Base-by-base conservation (phyloP, 2,888 invertebrate genomes). In the Scaptodrosophila latifasciaeformis region DNA sequence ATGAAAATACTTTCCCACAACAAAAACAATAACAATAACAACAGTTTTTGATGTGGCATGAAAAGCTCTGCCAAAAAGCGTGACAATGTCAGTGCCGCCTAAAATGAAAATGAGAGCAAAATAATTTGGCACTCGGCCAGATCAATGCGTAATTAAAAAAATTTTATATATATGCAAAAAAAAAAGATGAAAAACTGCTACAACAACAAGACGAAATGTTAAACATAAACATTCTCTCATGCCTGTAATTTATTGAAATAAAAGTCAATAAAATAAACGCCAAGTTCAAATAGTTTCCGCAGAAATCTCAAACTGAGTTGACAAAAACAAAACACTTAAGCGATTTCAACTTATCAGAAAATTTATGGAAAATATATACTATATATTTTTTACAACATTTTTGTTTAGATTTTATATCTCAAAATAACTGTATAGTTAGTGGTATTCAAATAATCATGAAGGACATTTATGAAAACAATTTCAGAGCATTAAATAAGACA, bases 51-150 rank as follows among this genome's bases (percentile, higher is more conserved):
- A n/a, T n/a, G n/a, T n/a, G n/a, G n/a, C n/a, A n/a, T n/a, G 24
- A 24, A 24, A 24, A 24, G 7, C 24, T 24, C 17, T 37, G 37
- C 37, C 37, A 18, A 18, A 37, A 52, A 48, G 59, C 61, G 75
- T 71, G 79, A 68, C 72, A 72, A 72, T 72, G 72, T 72, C 72
- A 72, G 59, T 63, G 79, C 79, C 71, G n/a, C n/a, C 40, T 4
- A 75, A 50, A 59, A 56, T 59, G 64, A 74, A 78, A 77, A 70
- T 66, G 67, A 72, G 77, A 77, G 74, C 68, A 62, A 66, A 75
- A 68, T 67, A 68, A 78, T 70, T 70, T 75, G 75, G 75, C 67
- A 31, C 1, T 19, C 2, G 34, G 59, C 74, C 74, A 75, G 72
- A 62, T 65, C 52, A 65, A 77, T 65, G 39, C 43, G 53, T 70